phyloP scores from a whole-genome alignment of 2,888 invertebrate genomes.

The Epinotia bilunana region DNA sequence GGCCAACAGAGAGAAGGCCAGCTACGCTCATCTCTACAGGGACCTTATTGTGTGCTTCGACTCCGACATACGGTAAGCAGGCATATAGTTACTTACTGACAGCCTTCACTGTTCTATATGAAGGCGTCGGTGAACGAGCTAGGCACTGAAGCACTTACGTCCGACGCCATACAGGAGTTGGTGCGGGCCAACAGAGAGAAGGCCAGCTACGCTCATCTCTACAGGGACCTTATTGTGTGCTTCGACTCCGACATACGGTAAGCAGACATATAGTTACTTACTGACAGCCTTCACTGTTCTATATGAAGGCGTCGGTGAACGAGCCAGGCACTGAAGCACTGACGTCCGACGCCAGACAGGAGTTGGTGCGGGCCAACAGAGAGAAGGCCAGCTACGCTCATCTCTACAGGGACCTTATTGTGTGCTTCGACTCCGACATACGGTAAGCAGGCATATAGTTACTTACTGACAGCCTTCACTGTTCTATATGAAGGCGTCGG shows the following conservation, averaged over 20 bases:
- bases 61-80: slow-evolving; percentile 90
- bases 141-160: slow-evolving; percentile 86
- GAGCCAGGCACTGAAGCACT: slow-evolving; percentile 87
- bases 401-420: slow-evolving; percentile 89
- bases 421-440: slow-evolving; percentile 93
- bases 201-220: slow-evolving; percentile 90
- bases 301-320: slow-evolving; percentile 90
- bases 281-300: slow-evolving; percentile 93
- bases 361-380: slow-evolving; percentile 90
- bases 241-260: slow-evolving; percentile 93
- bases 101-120: slow-evolving; percentile 93
- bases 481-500: slow-evolving; percentile 92
- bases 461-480: slow-evolving; percentile 88
- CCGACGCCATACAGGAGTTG: slow-evolving; percentile 89
- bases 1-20: slow-evolving; percentile 91
- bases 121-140: slow-evolving; percentile 89
- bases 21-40: slow-evolving; percentile 90
- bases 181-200: slow-evolving; percentile 91
- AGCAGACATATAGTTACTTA: slow-evolving; percentile 16
- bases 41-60: slow-evolving; percentile 91
- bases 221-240: slow-evolving; percentile 90
- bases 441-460: slow-evolving; percentile 75
- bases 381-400: slow-evolving; percentile 92
- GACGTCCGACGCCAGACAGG: slow-evolving; percentile 89
- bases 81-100: slow-evolving; percentile 28